A percentile compares a stretch with the other conserved stretches of the same genome.
Conservation (phyloP, 2,888 invertebrate species). For the Ormyrus rosae region DNA sequence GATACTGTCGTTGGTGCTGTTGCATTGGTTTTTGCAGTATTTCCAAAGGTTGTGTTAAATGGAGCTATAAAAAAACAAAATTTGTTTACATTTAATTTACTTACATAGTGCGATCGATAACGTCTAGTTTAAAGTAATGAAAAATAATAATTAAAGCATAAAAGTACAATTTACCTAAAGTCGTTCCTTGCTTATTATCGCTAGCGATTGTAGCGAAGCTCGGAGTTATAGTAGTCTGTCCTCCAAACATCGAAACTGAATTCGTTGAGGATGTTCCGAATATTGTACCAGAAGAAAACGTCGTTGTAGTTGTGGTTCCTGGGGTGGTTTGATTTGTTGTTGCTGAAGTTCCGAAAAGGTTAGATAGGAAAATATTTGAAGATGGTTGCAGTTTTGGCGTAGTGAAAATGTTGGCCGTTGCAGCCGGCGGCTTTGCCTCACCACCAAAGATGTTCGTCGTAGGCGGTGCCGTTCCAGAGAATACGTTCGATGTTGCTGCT, state of each 20-base stretch:
- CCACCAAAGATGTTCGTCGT: not conserved
- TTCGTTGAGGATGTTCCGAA: slow-evolving; percentile 20
- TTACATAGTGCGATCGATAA: not conserved
- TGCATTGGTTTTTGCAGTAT: slow-evolving; percentile 45
- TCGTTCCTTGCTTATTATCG: not conserved
- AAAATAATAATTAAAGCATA: not conserved
- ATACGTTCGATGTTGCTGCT: not conserved
- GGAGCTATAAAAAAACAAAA: slow-evolving; percentile 1
- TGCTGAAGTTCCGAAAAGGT: not conserved
- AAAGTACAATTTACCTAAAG: not conserved
- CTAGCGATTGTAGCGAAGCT: slow-evolving; percentile 20
- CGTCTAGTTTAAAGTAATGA: not conserved
- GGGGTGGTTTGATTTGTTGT: too few species aligned
- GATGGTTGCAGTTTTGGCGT: not conserved
- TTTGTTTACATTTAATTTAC: not conserved
- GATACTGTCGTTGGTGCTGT: slow-evolving; percentile 23
- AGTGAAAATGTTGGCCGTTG: not conserved
- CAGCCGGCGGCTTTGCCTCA: not conserved
- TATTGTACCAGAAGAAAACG: not conserved
- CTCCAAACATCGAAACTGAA: slow-evolving; percentile 32
- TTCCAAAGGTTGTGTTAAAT: slow-evolving; percentile 54
- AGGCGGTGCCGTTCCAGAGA: not conserved
- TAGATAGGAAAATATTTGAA: not conserved
- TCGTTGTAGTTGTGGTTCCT: not conserved
- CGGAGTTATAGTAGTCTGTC: slow-evolving; percentile 17